These are phyloP conservation scores for Sepioteuthis lessoniana DNA, from an alignment of 2,888 invertebrate genomes.

Conservation along the genomic window DNA sequence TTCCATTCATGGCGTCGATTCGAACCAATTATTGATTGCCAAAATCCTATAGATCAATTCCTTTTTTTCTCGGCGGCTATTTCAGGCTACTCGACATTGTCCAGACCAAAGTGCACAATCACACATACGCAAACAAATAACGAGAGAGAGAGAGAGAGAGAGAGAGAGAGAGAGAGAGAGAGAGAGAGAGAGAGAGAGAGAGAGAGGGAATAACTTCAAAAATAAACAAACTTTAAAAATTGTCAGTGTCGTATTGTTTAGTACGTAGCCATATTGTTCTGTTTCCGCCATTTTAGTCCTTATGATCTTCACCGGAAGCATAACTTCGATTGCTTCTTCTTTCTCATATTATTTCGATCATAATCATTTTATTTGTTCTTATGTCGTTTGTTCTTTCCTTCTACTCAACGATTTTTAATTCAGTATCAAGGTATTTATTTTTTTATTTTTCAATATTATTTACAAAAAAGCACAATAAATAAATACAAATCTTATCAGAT, in stretches of 20 bases:
- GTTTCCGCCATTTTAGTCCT: neutral
- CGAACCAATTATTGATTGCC: neutral
- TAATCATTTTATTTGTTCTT: neutral
- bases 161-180: too few relatives aligned
- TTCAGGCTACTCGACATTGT: neutral
- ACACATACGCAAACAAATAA: neutral
- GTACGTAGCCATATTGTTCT: neutral
- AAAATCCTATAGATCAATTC: neutral
- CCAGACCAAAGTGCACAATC: conserved; percentile 2
- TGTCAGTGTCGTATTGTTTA: neutral
- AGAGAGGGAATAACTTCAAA: neutral
- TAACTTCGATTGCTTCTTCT: neutral
- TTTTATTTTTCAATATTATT: too few relatives aligned
- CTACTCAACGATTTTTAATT: too few relatives aligned
- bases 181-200: neutral
- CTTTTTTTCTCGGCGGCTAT: neutral
- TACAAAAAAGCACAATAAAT: neutral
- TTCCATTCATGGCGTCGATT: neutral
- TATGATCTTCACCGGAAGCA: neutral
- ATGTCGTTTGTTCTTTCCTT: neutral
- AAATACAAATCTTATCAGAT: neutral
- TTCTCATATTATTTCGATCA: neutral
- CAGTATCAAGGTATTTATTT: too few relatives aligned
- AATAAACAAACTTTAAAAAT: neutral
- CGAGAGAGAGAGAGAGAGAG: too few relatives aligned